These are phyloP conservation scores for Aramus guarauna DNA, from an alignment of 2,113 vertebrate genomes.

Conservation along the genomic window DNA sequence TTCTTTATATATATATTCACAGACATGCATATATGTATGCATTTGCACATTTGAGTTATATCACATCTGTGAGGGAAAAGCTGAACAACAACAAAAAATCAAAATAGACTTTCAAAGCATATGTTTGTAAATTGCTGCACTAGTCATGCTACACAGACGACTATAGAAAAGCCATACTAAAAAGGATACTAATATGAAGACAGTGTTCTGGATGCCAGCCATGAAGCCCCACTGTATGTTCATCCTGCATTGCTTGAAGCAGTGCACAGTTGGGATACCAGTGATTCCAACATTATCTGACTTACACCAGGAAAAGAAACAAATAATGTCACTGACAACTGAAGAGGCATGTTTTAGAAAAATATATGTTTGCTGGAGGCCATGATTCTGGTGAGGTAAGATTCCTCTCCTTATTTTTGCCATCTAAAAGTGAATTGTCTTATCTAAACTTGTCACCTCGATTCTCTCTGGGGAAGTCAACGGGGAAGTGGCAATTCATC, in stretches of 20 bases:
- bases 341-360: not conserved
- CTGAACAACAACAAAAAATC: not conserved
- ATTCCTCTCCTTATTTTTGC: conserved; percentile 37
- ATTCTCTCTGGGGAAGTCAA: not conserved
- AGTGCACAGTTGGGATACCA: not conserved
- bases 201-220: not conserved
- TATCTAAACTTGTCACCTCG: conserved; percentile 48
- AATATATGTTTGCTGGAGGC: conserved; percentile 23
- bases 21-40: not conserved
- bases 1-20: not conserved
- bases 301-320: not conserved
- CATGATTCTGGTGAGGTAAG: conserved; percentile 3
- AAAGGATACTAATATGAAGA: not conserved
- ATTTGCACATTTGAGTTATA: not conserved
- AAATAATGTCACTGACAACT: not conserved
- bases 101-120: not conserved
- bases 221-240: not conserved
- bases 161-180: not conserved
- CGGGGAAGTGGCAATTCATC: conserved; percentile 38
- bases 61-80: not conserved
- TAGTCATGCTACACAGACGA: not conserved
- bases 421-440: conserved; percentile 8
- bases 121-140: not conserved
- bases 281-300: not conserved
- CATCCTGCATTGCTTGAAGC: not conserved